Conservation (phyloP, 2,888 invertebrate genomes). For the Epinotia demarniana region DNA sequence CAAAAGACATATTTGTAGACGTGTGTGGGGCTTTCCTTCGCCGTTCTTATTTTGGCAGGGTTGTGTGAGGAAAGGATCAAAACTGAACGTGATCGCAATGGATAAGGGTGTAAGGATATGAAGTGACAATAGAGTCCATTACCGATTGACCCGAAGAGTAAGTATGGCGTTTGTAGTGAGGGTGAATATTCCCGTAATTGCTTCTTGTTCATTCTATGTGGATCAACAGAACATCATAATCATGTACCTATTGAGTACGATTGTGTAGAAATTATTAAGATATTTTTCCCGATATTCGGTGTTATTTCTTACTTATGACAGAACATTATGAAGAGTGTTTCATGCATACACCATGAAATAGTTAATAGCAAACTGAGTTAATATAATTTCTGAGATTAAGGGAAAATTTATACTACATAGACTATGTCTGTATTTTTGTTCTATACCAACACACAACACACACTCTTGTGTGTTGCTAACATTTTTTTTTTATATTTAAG, state of each 20-base stretch:
- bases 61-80: constrained; percentile 27
- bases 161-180: constrained; percentile 23
- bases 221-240: constrained; percentile 1
- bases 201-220: constrained; percentile 3
- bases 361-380: too few species aligned
- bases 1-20: constrained; percentile 15
- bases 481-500: too few species aligned
- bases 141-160: constrained; percentile 25
- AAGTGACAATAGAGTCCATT: constrained; percentile 42
- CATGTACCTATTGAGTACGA: constrained; percentile 8
- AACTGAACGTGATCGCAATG: constrained; percentile 40
- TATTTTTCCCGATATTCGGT: not conserved
- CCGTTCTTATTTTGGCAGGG: constrained; percentile 9
- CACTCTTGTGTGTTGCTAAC: too few species aligned
- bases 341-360: too few species aligned
- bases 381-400: too few species aligned
- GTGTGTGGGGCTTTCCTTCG: constrained; percentile 4
- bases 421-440: too few species aligned
- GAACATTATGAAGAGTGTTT: not conserved
- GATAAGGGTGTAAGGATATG: constrained; percentile 33
- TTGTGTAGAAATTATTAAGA: not conserved
- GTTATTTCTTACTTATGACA: not conserved
- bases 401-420: too few species aligned
- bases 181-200: constrained; percentile 11
- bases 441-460: too few species aligned